Conservation (phyloP, 2,888 invertebrate genomes). For the Hypsopygia costalis region DNA sequence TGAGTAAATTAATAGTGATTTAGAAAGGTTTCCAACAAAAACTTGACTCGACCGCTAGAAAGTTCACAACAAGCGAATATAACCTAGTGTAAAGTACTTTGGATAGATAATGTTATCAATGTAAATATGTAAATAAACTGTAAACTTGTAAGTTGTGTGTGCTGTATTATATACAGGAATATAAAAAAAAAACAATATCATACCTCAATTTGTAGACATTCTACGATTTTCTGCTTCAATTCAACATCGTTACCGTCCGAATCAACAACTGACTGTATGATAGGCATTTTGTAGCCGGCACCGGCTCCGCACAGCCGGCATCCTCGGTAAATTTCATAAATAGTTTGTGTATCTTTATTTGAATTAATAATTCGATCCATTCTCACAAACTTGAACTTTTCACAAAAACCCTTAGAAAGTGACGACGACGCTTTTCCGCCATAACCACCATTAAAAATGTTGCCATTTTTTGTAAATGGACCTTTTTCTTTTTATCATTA, state of each 20-base stretch:
- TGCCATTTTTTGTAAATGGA: neutral
- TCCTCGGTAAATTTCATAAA: conserved; percentile 68
- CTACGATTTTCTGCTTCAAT: conserved; percentile 62
- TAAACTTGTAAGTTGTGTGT: no score
- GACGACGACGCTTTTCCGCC: conserved; percentile 30
- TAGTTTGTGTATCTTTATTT: conserved; percentile 51
- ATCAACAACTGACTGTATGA: conserved; percentile 59
- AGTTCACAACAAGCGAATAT: conserved; percentile 21
- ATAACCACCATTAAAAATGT: conserved; percentile 1
- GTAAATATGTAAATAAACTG: no score
- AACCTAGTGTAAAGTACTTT: conserved; percentile 20
- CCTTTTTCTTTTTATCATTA: no score
- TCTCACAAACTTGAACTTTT: conserved; percentile 18
- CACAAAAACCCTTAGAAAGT: neutral
- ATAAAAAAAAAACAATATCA: no score
- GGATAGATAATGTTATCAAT: neutral
- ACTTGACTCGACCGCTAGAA: no score
- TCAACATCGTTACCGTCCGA: conserved; percentile 48
- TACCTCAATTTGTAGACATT: conserved; percentile 72
- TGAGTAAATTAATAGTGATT: no score
- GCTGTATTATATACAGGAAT: no score
- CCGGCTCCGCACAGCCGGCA: conserved; percentile 73
- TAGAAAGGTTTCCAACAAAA: no score
- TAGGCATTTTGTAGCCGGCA: conserved; percentile 76
- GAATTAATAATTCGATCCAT: conserved; percentile 49